Percentiles rank a stretch among this genome's conserved stretches.
phyloP scores from a whole-genome alignment of 2,888 invertebrate genomes.

The Pandemis corylana region DNA sequence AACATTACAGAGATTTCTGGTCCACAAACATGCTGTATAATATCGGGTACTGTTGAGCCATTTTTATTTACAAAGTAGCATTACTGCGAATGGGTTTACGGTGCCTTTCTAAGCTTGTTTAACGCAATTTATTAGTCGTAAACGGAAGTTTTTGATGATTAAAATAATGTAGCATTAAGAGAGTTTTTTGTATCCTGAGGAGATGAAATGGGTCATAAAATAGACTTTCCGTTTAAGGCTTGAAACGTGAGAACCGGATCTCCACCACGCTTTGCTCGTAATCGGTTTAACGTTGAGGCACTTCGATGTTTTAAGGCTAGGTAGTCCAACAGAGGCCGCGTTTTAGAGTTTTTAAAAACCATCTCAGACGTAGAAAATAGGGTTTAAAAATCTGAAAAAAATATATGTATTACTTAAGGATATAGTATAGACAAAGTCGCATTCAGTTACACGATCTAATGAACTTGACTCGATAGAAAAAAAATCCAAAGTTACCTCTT shows the following conservation, averaged over 20 bases:
- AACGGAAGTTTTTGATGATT: constrained; percentile 39
- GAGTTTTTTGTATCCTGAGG: constrained; percentile 24
- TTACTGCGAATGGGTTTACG: constrained; percentile 45
- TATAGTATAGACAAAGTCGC: no score
- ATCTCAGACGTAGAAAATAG: no score
- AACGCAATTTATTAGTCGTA: constrained; percentile 39
- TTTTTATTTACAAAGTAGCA: constrained; percentile 53
- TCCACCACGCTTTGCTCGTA: constrained; percentile 12
- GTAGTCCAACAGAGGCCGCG: no score
- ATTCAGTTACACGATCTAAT: no score
- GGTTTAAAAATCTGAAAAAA: no score
- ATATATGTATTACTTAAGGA: no score
- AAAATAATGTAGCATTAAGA: constrained; percentile 33
- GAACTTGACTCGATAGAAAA: no score
- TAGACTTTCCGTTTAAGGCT: constrained; percentile 20
- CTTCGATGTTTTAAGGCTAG: constrained; percentile 15
- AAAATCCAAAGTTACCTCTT: no score
- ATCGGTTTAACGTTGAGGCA: constrained; percentile 33
- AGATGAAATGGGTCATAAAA: constrained; percentile 31
- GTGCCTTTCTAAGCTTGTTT: constrained; percentile 37
- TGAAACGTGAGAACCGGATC: constrained; percentile 19
- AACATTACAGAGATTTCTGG: constrained; percentile 75
- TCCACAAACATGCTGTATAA: constrained; percentile 57
- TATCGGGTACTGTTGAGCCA: constrained; percentile 50
- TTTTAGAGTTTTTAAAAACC: no score